Conservation (phyloP, 1,140 invertebrate species). For the Pseudomyrmex pallidus region DNA sequence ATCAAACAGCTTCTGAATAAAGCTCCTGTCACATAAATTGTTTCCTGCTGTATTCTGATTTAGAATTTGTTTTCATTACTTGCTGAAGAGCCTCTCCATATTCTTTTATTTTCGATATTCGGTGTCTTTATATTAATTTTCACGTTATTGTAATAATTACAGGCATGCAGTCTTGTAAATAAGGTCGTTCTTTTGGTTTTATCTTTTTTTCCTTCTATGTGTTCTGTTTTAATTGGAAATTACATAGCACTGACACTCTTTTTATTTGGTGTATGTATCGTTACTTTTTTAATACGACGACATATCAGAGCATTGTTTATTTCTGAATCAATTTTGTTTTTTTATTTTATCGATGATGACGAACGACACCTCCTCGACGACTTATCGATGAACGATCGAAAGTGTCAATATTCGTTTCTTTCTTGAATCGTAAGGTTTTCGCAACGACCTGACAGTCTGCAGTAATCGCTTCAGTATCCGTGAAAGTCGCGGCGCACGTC, state of each 20-base stretch:
- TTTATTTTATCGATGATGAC: background rate
- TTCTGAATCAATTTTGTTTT: background rate
- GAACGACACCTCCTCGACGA: background rate
- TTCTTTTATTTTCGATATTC: constrained; percentile 7
- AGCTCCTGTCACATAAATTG: background rate
- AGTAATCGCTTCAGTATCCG: background rate
- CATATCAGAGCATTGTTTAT: background rate
- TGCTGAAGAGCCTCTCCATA: background rate
- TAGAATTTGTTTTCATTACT: background rate
- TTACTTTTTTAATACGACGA: background rate
- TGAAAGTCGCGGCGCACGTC: constrained; percentile 77
- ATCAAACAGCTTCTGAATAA: background rate
- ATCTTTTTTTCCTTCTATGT: background rate
- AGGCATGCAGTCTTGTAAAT: constrained; percentile 15
- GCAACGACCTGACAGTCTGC: background rate
- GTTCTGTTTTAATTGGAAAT: constrained; percentile 1
- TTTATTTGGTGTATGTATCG: background rate
- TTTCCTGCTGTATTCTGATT: background rate
- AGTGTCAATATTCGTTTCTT: too few relatives aligned
- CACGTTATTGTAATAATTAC: background rate
- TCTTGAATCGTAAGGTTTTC: background rate
- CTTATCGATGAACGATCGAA: background rate
- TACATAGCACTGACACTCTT: background rate
- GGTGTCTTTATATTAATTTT: background rate
- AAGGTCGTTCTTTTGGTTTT: background rate